Percentiles rank a stretch among this genome's conserved stretches.
Conservation (phyloP, 2,797 vertebrate genomes). For the Aselliscus stoliczkanus region DNA sequence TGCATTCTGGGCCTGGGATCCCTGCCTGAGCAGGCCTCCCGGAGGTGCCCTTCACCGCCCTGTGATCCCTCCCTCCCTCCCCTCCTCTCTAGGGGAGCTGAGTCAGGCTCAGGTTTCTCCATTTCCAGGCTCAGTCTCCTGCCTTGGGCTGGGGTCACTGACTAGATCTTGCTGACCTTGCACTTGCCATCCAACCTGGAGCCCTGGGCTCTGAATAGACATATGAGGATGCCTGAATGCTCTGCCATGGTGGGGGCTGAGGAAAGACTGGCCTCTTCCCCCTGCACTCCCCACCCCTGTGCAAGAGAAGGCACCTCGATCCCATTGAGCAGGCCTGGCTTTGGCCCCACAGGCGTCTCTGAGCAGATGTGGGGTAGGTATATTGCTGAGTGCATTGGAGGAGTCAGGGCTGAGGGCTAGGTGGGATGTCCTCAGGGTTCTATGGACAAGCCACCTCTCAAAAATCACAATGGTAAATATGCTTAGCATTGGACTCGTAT, state of each 20-base stretch:
- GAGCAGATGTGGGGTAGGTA: not conserved
- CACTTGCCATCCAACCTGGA: not conserved
- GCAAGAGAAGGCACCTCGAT: not conserved
- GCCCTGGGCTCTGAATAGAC: not conserved
- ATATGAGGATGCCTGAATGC: not conserved
- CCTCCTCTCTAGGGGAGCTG: not conserved
- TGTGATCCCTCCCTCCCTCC: not conserved
- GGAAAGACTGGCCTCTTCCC: not conserved
- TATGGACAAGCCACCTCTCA: not conserved
- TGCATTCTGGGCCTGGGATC: not conserved
- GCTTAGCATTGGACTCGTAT: not conserved
- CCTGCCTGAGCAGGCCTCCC: constrained; percentile 30
- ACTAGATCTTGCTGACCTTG: constrained; percentile 13
- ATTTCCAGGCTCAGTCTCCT: constrained; percentile 15
- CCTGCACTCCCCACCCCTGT: not conserved
- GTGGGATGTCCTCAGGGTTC: not conserved
- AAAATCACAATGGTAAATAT: not conserved
- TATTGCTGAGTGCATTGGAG: not conserved
- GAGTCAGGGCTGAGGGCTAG: not conserved
- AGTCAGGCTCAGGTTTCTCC: constrained; percentile 56
- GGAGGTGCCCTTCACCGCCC: constrained; percentile 2
- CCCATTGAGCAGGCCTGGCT: not conserved
- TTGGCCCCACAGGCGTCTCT: not conserved
- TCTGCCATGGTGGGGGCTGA: not conserved
- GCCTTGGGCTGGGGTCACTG: not conserved